Conservation (phyloP, 2,797 vertebrate genomes). For the Bovichtus diacanthus region DNA sequence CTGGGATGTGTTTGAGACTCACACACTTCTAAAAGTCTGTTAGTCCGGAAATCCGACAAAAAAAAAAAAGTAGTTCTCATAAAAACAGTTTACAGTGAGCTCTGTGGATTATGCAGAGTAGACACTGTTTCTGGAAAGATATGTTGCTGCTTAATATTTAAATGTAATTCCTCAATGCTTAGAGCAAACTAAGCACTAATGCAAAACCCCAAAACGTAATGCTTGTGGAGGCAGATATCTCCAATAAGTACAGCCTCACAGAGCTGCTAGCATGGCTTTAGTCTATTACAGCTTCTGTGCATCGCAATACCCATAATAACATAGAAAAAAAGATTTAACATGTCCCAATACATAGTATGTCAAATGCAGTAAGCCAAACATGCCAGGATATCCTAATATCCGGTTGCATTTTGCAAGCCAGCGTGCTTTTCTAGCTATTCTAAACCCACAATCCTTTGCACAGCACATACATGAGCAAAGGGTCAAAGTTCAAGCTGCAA, state of each 20-base stretch:
- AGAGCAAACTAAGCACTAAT: constrained; percentile 11
- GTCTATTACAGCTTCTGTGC: too few relatives aligned
- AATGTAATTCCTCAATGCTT: constrained; percentile 8
- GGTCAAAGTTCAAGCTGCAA: too few relatives aligned
- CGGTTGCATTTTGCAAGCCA: too few relatives aligned
- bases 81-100: not conserved
- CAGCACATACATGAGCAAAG: too few relatives aligned
- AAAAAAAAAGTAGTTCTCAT: not conserved
- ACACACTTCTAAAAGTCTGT: not conserved
- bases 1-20: not conserved
- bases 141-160: constrained; percentile 24
- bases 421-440: too few relatives aligned
- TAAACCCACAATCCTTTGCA: too few relatives aligned
- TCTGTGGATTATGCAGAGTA: constrained; percentile 4
- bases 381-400: too few relatives aligned
- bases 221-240: constrained; percentile 5
- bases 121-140: constrained; percentile 7
- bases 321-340: too few relatives aligned
- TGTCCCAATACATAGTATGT: too few relatives aligned
- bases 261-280: too few relatives aligned
- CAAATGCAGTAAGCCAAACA: too few relatives aligned
- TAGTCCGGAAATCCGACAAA: not conserved
- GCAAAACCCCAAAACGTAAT: constrained; percentile 9
- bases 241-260: not conserved
- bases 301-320: too few relatives aligned